These are phyloP conservation scores for Paralvinella palmiformis DNA, from an alignment of 1,140 invertebrate species.

Conservation along the genomic window DNA sequence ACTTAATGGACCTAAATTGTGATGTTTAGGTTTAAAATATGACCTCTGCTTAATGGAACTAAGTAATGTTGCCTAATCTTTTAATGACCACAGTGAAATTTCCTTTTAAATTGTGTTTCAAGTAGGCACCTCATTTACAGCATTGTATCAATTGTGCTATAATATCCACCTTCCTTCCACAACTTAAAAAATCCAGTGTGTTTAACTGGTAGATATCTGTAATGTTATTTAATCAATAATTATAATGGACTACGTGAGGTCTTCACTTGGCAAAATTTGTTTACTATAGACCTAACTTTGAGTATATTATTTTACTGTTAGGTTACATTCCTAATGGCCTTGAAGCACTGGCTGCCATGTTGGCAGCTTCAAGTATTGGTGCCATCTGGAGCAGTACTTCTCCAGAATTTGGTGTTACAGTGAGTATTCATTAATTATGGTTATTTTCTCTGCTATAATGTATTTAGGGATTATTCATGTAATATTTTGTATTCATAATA, in stretches of 20 bases:
- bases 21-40: too few species aligned
- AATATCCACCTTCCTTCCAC: not conserved
- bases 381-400: constrained; percentile 58
- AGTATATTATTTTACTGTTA: constrained; percentile 20
- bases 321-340: constrained; percentile 53
- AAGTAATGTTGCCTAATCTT: too few species aligned
- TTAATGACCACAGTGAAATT: too few species aligned
- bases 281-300: not conserved
- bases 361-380: constrained; percentile 55
- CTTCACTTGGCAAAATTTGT: not conserved
- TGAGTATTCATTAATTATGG: constrained; percentile 23
- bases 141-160: not conserved
- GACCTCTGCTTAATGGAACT: too few species aligned
- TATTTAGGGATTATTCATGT: not conserved
- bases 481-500: not conserved
- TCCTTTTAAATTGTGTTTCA: too few species aligned
- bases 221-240: not conserved
- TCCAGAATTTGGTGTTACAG: constrained; percentile 57
- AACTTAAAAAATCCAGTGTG: not conserved
- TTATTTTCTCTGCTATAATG: not conserved
- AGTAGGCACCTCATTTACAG: not conserved
- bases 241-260: not conserved
- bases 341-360: constrained; percentile 54
- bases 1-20: too few species aligned
- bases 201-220: not conserved